Evolutionary conservation across 1,140 invertebrate genomes (phyloP).

Genomic region (Homalodisca vitripennis): DNA sequence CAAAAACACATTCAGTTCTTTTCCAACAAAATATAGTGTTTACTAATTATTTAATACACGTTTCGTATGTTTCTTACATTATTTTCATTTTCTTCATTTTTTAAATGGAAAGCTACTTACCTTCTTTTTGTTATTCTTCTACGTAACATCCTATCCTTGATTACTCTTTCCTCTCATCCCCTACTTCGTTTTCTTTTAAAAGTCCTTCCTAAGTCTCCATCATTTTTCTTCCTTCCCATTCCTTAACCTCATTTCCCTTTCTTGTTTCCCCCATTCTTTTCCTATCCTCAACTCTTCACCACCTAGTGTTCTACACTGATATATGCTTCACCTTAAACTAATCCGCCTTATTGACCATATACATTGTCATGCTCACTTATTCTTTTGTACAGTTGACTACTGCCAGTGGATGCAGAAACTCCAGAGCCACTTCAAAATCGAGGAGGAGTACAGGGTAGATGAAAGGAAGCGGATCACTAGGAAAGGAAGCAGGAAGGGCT

Average conservation of each 20-base stretch:
- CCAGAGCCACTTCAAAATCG: slow-evolving; percentile 35
- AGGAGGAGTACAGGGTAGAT: slow-evolving; percentile 36
- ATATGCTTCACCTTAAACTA: neutral
- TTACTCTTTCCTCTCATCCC: no score
- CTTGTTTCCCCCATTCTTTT: neutral
- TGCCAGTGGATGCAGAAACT: slow-evolving; percentile 39
- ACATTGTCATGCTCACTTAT: neutral
- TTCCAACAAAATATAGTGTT: no score
- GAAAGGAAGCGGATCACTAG: slow-evolving; percentile 35
- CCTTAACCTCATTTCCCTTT: slow-evolving; percentile 4
- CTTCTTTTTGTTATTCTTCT: no score
- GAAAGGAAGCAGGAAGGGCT: slow-evolving; percentile 23
- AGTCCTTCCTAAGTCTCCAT: no score
- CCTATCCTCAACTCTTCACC: neutral
- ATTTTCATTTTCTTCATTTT: no score
- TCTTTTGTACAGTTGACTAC: slow-evolving; percentile 5
- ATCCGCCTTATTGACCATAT: neutral
- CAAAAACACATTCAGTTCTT: no score
- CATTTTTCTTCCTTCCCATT: no score
- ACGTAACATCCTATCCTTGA: no score
- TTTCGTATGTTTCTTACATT: no score
- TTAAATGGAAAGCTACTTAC: no score
- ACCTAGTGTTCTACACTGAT: neutral
- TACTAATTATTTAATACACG: no score
- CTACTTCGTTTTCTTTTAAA: no score